A percentile compares a stretch with the other conserved stretches of the same genome.
phyloP scores from a whole-genome alignment of 2,113 vertebrate genomes.

The Hyaena hyaena region DNA sequence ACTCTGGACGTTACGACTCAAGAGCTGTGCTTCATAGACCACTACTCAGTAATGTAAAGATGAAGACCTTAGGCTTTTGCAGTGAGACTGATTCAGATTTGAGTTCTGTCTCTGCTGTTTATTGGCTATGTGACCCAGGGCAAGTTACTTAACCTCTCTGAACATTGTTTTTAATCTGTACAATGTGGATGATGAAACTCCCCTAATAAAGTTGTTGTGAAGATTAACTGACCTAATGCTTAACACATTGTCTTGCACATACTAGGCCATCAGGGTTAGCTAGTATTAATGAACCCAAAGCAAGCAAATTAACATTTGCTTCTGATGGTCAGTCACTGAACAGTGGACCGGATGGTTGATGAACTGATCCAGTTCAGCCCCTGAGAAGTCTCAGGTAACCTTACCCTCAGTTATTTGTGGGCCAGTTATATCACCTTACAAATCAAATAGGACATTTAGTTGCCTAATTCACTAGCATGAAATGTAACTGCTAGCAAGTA shows the following conservation, averaged over 20 bases:
- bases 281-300: constrained; percentile 6
- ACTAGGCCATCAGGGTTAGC: constrained; percentile 23
- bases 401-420: background rate
- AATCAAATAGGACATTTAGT: constrained; percentile 29
- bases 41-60: background rate
- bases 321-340: background rate
- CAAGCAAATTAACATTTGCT: constrained; percentile 27
- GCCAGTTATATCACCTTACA: background rate
- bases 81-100: background rate
- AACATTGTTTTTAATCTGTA: background rate
- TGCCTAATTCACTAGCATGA: constrained; percentile 1
- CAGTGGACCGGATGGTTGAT: constrained; percentile 27
- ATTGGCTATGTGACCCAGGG: background rate
- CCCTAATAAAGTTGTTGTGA: constrained; percentile 42
- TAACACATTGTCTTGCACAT: constrained; percentile 12
- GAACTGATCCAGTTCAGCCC: background rate
- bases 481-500: background rate
- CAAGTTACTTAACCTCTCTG: background rate
- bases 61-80: background rate
- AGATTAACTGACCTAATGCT: background rate
- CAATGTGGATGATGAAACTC: background rate
- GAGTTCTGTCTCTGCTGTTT: background rate
- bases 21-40: background rate
- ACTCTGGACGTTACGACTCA: no score
- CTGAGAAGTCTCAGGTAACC: background rate